A percentile compares a stretch with the other conserved stretches of the same genome.
These are phyloP conservation scores for Buceros bicornis DNA, from an alignment of 2,797 vertebrate species.

Conservation along the genomic window DNA sequence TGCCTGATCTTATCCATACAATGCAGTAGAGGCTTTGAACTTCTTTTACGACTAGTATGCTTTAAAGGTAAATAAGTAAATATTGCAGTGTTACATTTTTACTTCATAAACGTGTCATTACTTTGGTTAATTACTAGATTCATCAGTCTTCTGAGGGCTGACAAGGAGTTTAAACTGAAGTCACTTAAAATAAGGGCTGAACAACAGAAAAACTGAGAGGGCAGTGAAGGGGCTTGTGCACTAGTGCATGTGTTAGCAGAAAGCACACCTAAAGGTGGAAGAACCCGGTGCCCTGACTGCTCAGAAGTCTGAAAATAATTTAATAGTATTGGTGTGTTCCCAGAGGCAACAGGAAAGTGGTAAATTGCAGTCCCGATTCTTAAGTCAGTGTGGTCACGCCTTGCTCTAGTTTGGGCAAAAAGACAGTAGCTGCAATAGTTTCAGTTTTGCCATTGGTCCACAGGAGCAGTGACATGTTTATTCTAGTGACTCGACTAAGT, in stretches of 20 bases:
- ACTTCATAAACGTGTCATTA: background rate
- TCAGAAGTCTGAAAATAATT: background rate
- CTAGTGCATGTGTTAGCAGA: background rate
- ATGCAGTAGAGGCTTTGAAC: background rate
- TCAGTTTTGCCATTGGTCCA: background rate
- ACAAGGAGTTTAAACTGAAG: background rate
- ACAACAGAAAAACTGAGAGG: background rate
- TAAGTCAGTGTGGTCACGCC: background rate
- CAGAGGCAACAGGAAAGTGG: background rate
- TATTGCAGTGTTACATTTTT: background rate
- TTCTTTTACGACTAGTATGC: background rate
- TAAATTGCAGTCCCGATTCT: background rate
- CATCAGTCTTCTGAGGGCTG: background rate
- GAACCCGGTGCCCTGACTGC: background rate
- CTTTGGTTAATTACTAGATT: slow-evolving; percentile 8
- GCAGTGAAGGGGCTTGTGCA: background rate
- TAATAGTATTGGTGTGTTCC: background rate
- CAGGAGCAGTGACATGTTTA: background rate
- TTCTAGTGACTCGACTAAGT: background rate
- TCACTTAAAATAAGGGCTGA: background rate
- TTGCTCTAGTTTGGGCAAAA: background rate
- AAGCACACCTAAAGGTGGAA: background rate
- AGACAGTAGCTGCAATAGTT: background rate
- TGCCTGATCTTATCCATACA: background rate
- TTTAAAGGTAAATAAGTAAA: slow-evolving; percentile 8